These are phyloP conservation scores for Epistrophe eligans DNA, from an alignment of 2,888 invertebrate species.

Conservation along the genomic window DNA sequence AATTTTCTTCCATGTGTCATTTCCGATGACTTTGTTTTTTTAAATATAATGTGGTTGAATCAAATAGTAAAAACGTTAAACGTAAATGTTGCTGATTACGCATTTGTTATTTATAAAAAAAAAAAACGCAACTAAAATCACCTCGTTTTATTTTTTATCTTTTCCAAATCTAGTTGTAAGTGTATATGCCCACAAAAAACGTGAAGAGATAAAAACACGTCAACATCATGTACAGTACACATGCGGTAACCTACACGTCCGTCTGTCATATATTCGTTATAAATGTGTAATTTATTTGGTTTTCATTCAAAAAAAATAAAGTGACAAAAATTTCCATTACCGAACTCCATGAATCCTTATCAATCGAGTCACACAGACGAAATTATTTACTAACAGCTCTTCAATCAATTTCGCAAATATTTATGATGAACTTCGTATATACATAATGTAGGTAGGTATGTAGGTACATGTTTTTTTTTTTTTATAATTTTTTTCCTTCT, in stretches of 20 bases:
- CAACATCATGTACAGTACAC: background rate
- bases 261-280: background rate
- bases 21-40: no score
- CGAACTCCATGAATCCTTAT: conserved; percentile 27
- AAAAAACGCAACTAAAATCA: background rate
- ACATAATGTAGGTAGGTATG: background rate
- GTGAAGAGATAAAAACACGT: conserved; percentile 11
- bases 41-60: no score
- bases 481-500: background rate
- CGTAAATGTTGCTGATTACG: no score
- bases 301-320: conserved; percentile 29
- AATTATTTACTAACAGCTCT: conserved; percentile 53
- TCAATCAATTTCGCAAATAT: conserved; percentile 61
- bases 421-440: conserved; percentile 6
- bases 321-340: conserved; percentile 27
- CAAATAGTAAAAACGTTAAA: no score
- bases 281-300: conserved; percentile 16
- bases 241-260: background rate
- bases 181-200: background rate
- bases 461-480: background rate
- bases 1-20: no score
- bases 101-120: no score
- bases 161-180: background rate
- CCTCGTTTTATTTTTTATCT: conserved; percentile 13
- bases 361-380: conserved; percentile 34